Evolutionary conservation across 2,113 vertebrate genomes (phyloP), one percentile per base, ranked within the genome.

Genomic region (Cathartes aura): DNA sequence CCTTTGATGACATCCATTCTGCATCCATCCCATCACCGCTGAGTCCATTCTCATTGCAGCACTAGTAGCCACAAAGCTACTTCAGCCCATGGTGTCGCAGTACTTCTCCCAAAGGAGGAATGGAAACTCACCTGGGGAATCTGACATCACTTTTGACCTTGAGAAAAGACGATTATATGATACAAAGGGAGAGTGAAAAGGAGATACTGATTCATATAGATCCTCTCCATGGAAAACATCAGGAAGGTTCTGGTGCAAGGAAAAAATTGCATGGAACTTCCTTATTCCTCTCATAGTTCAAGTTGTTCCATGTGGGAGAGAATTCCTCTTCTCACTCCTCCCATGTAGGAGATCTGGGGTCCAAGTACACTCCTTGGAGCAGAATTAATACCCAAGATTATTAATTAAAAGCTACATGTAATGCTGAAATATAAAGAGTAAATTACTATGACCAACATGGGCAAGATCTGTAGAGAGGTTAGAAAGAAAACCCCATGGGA

Each of bases 11-110:
- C 58, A 38, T 80, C 43, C 52, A 2, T 76, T 88, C 87, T 71
- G 47, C 20, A 6, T 53, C 73, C 13, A 3, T 34, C 79, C 43
- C 10, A 2, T 24, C 42, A 81, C 47, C 0, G 0, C 36, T 0
- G 11, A 62, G 15, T 27, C 79, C 36, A 4, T 63, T 63, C 56
- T 43, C 29, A 24, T 34, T 17, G 59, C 58, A 24, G 38, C 19
- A 10, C 62, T n/a, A 6, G 23, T 19, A 47, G 9, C 43, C 32
- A 23, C 34, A 30, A 58, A 74, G 34, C 27, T n/a, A 9, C 67
- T 85, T 55, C n/a, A 64, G 34, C 48, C 26, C 45, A 19, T 0
- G 0, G 15, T 45, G 19, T 38, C 2, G 0, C 22, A 13, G 22
- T 43, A 23, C 24, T 76, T 85, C 40, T 78, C 56, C 60, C 32